Percentiles rank a stretch among this genome's conserved stretches.
phyloP scores from a whole-genome alignment of 2,113 vertebrate genomes.

The Peromyscus maniculatus region DNA sequence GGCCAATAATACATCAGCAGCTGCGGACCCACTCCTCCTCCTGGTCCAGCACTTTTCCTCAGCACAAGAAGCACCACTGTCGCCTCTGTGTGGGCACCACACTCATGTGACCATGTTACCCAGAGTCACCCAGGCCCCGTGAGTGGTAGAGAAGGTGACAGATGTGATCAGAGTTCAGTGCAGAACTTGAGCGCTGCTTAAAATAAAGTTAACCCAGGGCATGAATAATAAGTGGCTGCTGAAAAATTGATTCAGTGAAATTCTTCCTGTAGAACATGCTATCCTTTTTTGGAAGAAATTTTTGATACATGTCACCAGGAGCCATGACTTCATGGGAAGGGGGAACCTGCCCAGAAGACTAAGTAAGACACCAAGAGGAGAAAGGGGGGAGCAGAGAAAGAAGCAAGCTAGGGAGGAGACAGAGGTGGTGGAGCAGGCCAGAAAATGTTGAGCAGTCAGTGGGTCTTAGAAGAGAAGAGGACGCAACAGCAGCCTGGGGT shows the following conservation, averaged over 20 bases:
- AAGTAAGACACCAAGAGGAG: background rate
- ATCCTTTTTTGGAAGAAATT: constrained; percentile 35
- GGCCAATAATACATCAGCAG: rapidly evolving
- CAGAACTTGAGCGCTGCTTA: background rate
- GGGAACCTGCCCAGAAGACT: background rate
- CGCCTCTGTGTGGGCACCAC: background rate
- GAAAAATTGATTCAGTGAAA: background rate
- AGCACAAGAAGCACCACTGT: background rate
- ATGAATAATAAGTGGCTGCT: background rate
- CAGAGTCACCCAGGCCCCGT: background rate
- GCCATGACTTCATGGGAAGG: background rate
- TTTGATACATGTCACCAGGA: background rate
- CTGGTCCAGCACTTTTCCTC: background rate
- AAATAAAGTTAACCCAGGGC: constrained; percentile 26
- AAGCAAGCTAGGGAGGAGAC: too few species aligned
- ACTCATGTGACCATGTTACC: background rate
- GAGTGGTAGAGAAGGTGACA: background rate
- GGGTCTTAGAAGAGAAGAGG: background rate
- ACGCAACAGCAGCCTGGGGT: background rate
- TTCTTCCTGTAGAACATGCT: background rate
- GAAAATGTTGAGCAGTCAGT: background rate
- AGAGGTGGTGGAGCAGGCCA: background rate
- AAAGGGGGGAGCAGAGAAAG: background rate
- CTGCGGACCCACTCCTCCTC: background rate
- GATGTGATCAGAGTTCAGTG: background rate